Evolutionary conservation across 1,140 invertebrate species (phyloP).

Genomic region (Lepidurus apus): DNA sequence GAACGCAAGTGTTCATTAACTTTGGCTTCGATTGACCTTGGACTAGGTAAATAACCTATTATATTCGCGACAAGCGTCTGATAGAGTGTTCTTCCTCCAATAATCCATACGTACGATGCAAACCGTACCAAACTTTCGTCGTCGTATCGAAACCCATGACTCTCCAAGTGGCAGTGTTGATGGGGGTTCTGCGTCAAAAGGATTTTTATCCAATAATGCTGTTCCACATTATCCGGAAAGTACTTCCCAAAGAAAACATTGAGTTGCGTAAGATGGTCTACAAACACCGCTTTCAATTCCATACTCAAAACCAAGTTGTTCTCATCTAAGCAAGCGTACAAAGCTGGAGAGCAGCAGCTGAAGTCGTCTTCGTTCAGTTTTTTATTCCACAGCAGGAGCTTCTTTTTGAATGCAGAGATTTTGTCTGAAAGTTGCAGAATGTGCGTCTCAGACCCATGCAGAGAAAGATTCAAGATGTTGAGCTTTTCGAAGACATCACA

Average conservation of each 20-base stretch:
- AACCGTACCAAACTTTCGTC: too few species aligned
- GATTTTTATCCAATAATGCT: constrained; percentile 12
- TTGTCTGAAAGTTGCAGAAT: constrained; percentile 35
- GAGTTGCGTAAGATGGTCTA: not conserved
- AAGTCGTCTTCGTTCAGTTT: not conserved
- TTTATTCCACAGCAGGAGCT: constrained; percentile 23
- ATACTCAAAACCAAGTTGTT: not conserved
- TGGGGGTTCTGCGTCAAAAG: not conserved
- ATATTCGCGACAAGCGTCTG: too few species aligned
- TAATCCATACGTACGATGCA: too few species aligned
- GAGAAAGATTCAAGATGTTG: not conserved
- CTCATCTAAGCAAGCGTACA: not conserved
- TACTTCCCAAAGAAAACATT: not conserved
- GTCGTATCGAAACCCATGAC: too few species aligned
- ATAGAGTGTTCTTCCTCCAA: too few species aligned
- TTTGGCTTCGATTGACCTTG: too few species aligned
- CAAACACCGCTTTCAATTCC: not conserved
- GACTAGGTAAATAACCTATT: too few species aligned
- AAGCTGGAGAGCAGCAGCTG: not conserved
- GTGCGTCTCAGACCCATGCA: not conserved
- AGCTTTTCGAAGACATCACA: not conserved
- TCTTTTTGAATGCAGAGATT: constrained; percentile 40
- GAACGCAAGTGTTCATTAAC: too few species aligned
- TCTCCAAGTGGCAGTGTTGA: not conserved
- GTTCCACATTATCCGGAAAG: not conserved